Evolutionary conservation across 2,888 invertebrate genomes (phyloP), one percentile per base, ranked within the genome.

Genomic region (Colostygia pectinataria): DNA sequence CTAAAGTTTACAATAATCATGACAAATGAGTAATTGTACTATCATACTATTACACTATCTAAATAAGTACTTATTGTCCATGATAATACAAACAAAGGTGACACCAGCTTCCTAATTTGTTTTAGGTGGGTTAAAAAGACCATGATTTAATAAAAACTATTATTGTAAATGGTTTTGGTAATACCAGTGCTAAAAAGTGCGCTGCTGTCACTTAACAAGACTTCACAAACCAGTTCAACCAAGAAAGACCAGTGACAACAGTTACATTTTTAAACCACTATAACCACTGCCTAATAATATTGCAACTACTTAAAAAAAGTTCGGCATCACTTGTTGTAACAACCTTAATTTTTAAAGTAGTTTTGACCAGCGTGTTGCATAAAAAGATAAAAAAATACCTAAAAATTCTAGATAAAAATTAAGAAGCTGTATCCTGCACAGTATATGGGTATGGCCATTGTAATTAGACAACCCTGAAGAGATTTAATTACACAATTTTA

Each of bases 31-130:
- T 45, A 45, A 13, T 1, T 32, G 32, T 15, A 3, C 27, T 45
- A n/a, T n/a, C n/a, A n/a, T n/a, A n/a, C n/a, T n/a, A n/a, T n/a
- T n/a, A n/a, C 20, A 12, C n/a, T 12, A 20, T 33, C 12, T 39
- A 32, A 44, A 34, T 44, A 44, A 50, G 50, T 50, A 45, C 40
- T 37, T 37, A 50, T 40, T 37, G 24, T 36, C 31, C 40, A 32
- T 31, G 12, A 7, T 36, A 1, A 13, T 23, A 40, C 13, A 15
- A 38, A 5, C 15, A 15, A 29, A 37, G 23, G 34, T 36, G 13
- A 43, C 20, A 40, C 1, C 31, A 40, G 44, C 44, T 51, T 20
- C 36, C 36, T 45, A 37, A 40, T 46, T 34, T 4, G 9, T n/a
- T 15, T 25, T 3, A 46, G 49, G 49, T 49, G 49, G 49, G 49